Conservation (phyloP, 2,888 invertebrate species). For the Macaria liturata region DNA sequence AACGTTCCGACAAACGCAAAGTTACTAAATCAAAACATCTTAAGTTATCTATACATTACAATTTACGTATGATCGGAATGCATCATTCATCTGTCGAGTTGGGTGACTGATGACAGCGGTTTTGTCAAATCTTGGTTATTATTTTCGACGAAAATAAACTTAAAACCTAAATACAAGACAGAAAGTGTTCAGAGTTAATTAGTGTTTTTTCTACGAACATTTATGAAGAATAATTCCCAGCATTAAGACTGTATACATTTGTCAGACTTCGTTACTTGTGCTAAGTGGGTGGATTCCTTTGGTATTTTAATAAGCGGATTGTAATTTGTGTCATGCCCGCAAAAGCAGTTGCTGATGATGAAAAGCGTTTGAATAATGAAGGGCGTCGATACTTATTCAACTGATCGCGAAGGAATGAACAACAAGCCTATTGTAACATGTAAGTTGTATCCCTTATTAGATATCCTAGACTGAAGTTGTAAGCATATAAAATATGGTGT, state of each 20-base stretch:
- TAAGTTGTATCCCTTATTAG: slow-evolving; percentile 66
- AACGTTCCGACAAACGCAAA: background rate
- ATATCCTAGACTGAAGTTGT: slow-evolving; percentile 4
- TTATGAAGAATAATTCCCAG: slow-evolving; percentile 4
- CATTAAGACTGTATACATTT: slow-evolving; percentile 13
- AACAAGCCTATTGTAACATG: slow-evolving; percentile 90
- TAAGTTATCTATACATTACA: no score
- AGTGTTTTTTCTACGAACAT: slow-evolving; percentile 17
- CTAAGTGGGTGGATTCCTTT: slow-evolving; percentile 74
- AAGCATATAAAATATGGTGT: slow-evolving; percentile 25
- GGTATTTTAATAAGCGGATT: slow-evolving; percentile 46
- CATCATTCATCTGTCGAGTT: slow-evolving; percentile 53
- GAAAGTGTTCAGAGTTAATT: slow-evolving; percentile 8
- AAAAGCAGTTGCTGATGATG: slow-evolving; percentile 70
- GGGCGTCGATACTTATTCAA: slow-evolving; percentile 78
- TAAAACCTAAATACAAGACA: slow-evolving; percentile 8
- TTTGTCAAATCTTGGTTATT: slow-evolving; percentile 58
- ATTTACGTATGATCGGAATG: slow-evolving; percentile 2
- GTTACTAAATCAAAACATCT: no score
- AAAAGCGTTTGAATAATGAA: slow-evolving; percentile 79
- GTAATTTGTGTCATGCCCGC: slow-evolving; percentile 73
- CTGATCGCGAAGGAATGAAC: slow-evolving; percentile 84
- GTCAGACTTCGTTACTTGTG: slow-evolving; percentile 33
- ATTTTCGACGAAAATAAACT: slow-evolving; percentile 37
- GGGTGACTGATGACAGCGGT: slow-evolving; percentile 60